Conservation (phyloP, 2,113 vertebrate species). For the Oreochromis aureus region DNA sequence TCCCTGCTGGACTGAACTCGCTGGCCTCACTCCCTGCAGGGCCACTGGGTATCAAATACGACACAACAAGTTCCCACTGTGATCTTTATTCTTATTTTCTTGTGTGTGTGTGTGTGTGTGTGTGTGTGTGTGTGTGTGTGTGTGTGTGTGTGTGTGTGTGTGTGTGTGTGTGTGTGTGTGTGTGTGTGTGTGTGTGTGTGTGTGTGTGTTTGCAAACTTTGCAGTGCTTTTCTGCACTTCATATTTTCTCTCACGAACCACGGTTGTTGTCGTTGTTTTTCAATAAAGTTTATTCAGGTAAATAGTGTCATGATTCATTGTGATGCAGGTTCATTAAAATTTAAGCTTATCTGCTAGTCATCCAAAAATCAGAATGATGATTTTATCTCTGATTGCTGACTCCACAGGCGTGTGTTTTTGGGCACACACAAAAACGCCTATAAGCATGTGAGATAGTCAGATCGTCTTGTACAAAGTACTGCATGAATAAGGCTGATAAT, state of each 20-base stretch:
- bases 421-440: neutral
- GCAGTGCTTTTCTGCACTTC: neutral
- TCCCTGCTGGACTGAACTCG: neutral
- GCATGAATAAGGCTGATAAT: neutral
- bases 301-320: neutral
- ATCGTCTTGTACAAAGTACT: neutral
- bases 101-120: neutral
- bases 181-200: neutral
- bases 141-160: neutral
- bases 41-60: neutral
- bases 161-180: neutral
- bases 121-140: neutral
- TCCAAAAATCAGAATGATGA: neutral
- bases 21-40: neutral
- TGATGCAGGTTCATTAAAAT: neutral
- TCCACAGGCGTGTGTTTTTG: neutral
- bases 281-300: neutral
- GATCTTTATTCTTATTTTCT: neutral
- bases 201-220: neutral
- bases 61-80: neutral
- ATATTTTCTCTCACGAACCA: neutral
- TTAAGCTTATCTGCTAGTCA: neutral
- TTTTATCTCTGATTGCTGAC: neutral
- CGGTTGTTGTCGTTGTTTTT: neutral
- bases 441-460: neutral